Evolutionary conservation across 2,888 invertebrate genomes (phyloP), one percentile per base, ranked within the genome.

Genomic region (Diogma glabrata): DNA sequence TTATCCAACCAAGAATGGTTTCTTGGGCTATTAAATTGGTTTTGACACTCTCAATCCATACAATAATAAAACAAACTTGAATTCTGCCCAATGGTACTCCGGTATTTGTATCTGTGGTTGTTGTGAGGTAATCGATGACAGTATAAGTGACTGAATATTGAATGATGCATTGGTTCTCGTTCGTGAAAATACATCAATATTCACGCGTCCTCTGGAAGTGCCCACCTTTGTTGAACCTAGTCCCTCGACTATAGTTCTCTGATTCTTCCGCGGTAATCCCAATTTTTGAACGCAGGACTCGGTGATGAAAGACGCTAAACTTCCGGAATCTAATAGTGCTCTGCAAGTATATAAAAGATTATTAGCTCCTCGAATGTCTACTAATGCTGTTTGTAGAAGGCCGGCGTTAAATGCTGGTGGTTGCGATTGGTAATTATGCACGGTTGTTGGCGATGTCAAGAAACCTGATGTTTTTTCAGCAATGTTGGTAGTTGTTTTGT

Each of bases 251-350:
- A 28, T 28, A 28, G 28, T 28, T 28, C 28, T 28, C 4, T 36
- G 36, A 36, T 36, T 36, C 36, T 16, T 36, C 36, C 36, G 36
- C 9, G 36, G 2, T 36, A 7, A 16, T 36, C n/a, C 36, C n/a
- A 36, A 36, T 36, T 36, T 36, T 16, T 36, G n/a, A 36, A 36
- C 36, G 36, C 36, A n/a, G n/a, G n/a, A n/a, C n/a, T n/a, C n/a
- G n/a, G n/a, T n/a, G n/a, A n/a, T n/a, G n/a, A n/a, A n/a, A n/a
- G n/a, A n/a, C n/a, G n/a, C n/a, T n/a, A n/a, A n/a, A n/a, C n/a
- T n/a, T n/a, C n/a, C n/a, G n/a, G n/a, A n/a, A n/a, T n/a, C n/a
- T n/a, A n/a, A n/a, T n/a, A n/a, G n/a, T n/a, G n/a, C n/a, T n/a
- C n/a, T 36, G 36, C 36, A 36, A 36, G 36, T 36, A 36, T 36